Evolutionary conservation across 2,888 invertebrate genomes (phyloP).

Genomic region (Caenorhabditis sp.): DNA sequence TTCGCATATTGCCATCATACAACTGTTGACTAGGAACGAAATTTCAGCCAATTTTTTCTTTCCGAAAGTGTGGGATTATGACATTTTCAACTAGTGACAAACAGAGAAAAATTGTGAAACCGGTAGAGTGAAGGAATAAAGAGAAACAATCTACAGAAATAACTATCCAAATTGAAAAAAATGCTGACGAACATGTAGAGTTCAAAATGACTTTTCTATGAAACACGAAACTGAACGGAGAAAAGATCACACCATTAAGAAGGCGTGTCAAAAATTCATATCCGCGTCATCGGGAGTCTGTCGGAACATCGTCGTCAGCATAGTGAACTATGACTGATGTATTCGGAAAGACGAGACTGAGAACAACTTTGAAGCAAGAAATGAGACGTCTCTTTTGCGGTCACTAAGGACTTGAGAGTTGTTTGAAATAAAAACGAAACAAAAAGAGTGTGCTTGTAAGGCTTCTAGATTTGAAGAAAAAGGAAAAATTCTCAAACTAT

Average conservation of each 20-base stretch:
- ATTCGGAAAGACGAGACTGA: not conserved
- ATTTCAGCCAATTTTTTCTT: not conserved
- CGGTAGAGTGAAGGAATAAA: not conserved
- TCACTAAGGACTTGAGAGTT: not conserved
- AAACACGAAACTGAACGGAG: not conserved
- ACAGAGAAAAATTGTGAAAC: too few relatives aligned
- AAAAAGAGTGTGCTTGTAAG: not conserved
- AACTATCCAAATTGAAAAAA: too few relatives aligned
- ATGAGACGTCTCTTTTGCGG: not conserved
- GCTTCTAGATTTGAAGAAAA: too few relatives aligned
- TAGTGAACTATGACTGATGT: constrained; percentile 13
- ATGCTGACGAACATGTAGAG: too few relatives aligned
- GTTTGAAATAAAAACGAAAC: not conserved
- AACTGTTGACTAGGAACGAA: not conserved
- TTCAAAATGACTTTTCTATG: not conserved
- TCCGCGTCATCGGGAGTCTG: constrained; percentile 19
- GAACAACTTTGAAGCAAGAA: not conserved
- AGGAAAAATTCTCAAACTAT: too few relatives aligned
- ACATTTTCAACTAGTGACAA: too few relatives aligned
- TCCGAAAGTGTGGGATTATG: not conserved
- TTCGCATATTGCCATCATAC: constrained; percentile 8
- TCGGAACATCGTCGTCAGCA: constrained; percentile 23
- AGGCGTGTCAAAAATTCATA: constrained; percentile 27
- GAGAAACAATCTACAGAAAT: constrained; percentile 2
- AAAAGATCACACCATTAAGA: not conserved